Conservation (phyloP, 2,888 invertebrate genomes). For the Aricia artaxerxes region DNA sequence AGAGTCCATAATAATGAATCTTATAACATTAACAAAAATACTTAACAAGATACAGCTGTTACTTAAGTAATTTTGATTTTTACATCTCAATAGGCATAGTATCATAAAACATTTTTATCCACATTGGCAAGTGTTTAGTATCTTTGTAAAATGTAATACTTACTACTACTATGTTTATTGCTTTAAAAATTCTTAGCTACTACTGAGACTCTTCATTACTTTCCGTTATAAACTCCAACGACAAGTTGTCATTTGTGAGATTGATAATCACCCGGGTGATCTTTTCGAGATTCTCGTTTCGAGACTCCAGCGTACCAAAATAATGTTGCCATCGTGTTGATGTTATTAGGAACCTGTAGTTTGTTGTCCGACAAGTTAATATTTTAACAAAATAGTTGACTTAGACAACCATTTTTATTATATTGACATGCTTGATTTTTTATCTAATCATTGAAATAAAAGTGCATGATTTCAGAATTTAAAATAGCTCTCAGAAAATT, state of each 20-base stretch:
- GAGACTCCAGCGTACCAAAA: conserved; percentile 26
- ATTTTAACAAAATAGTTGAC: conserved; percentile 78
- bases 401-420: conserved; percentile 75
- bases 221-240: conserved; percentile 46
- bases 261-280: conserved; percentile 38
- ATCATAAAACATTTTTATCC: background rate
- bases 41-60: background rate
- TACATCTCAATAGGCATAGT: background rate
- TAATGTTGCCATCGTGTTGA: conserved; percentile 49
- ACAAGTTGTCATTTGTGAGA: conserved; percentile 66
- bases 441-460: conserved; percentile 69
- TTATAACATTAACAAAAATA: background rate
- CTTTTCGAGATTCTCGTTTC: background rate
- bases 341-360: conserved; percentile 74
- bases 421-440: conserved; percentile 77
- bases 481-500: conserved; percentile 69
- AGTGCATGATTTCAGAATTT: conserved; percentile 68
- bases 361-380: conserved; percentile 77
- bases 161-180: background rate
- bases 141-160: background rate
- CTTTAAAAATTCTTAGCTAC: background rate
- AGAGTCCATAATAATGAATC: background rate
- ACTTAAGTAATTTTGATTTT: background rate
- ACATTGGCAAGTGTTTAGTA: background rate
- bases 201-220: background rate